phyloP scores from a whole-genome alignment of 2,888 invertebrate species.

The Trissolcus japonicus region DNA sequence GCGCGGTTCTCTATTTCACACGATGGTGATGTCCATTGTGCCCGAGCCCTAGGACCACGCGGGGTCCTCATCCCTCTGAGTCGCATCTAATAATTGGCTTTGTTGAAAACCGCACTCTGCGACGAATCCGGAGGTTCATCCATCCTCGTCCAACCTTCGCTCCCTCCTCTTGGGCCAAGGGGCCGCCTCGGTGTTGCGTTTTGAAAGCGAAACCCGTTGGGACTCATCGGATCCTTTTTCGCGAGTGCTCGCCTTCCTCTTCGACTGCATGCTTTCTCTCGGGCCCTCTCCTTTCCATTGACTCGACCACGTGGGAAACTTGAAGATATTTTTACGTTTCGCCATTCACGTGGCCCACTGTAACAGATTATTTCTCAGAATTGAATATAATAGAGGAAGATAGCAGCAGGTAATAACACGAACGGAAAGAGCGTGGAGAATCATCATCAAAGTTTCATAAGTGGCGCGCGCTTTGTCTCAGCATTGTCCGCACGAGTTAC shows the following conservation, averaged over 20 bases:
- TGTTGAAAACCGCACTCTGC: conserved; percentile 76
- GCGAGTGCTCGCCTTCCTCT: conserved; percentile 46
- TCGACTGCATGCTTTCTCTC: conserved; percentile 54
- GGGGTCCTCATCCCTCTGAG: conserved; percentile 37
- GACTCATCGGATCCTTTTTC: conserved; percentile 52
- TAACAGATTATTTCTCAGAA: conserved; percentile 76
- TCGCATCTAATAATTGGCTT: conserved; percentile 75
- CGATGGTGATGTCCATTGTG: conserved; percentile 58
- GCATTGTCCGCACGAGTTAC: conserved; percentile 50
- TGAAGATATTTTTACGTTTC: conserved; percentile 74
- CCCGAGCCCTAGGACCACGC: conserved; percentile 61
- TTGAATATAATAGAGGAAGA: conserved; percentile 56
- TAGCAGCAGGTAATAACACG: conserved; percentile 57
- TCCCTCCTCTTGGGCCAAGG: conserved; percentile 26
- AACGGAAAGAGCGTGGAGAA: conserved; percentile 71
- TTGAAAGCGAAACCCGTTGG: conserved; percentile 54
- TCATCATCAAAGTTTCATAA: conserved; percentile 69
- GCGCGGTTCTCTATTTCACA: conserved; percentile 58
- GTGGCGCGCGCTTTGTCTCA: conserved; percentile 64
- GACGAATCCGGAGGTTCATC: conserved; percentile 69
- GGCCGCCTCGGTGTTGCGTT: conserved; percentile 45
- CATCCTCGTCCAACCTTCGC: conserved; percentile 53
- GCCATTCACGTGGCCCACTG: conserved; percentile 74
- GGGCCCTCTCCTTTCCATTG: conserved; percentile 64
- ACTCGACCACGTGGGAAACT: conserved; percentile 73